These are phyloP conservation scores for Asbolus verrucosus DNA, from an alignment of 1,140 invertebrate species.

Conservation along the genomic window DNA sequence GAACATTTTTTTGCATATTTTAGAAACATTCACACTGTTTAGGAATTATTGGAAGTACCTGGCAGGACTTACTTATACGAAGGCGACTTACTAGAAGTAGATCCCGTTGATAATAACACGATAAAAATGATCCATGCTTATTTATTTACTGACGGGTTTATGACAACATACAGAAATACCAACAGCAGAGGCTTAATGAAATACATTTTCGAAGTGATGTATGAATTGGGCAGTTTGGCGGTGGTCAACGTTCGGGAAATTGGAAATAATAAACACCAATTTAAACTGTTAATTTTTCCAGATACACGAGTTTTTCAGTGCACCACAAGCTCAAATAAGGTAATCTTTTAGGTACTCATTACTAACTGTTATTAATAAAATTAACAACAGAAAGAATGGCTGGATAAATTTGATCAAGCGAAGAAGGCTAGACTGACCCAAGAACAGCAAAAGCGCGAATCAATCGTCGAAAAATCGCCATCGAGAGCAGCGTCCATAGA, in stretches of 20 bases:
- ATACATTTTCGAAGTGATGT: constrained; percentile 90
- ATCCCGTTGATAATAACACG: constrained; percentile 86
- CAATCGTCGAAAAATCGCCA: constrained; percentile 64
- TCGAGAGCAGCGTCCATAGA: constrained; percentile 66
- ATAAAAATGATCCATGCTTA: constrained; percentile 92
- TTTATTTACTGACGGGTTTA: constrained; percentile 85
- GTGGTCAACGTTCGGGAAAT: constrained; percentile 96
- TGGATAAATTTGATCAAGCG: constrained; percentile 92
- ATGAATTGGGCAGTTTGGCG: constrained; percentile 91
- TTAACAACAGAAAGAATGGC: constrained; percentile 86
- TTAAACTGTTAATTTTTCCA: constrained; percentile 94
- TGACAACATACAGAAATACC: constrained; percentile 76
- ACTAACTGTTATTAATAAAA: neutral
- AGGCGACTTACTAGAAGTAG: constrained; percentile 91
- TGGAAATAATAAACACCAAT: constrained; percentile 90
- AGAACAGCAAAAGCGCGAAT: constrained; percentile 72
- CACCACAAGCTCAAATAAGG: constrained; percentile 84
- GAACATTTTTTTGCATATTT: neutral
- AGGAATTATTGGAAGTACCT: constrained; percentile 81
- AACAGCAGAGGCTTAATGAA: constrained; percentile 83
- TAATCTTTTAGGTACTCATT: constrained; percentile 56
- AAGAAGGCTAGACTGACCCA: constrained; percentile 85
- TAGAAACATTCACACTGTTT: constrained; percentile 47
- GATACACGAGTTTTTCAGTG: constrained; percentile 94
- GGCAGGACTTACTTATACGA: constrained; percentile 86